Conservation (phyloP, 2,113 vertebrate species). For the Sakesphorus luctuosus region DNA sequence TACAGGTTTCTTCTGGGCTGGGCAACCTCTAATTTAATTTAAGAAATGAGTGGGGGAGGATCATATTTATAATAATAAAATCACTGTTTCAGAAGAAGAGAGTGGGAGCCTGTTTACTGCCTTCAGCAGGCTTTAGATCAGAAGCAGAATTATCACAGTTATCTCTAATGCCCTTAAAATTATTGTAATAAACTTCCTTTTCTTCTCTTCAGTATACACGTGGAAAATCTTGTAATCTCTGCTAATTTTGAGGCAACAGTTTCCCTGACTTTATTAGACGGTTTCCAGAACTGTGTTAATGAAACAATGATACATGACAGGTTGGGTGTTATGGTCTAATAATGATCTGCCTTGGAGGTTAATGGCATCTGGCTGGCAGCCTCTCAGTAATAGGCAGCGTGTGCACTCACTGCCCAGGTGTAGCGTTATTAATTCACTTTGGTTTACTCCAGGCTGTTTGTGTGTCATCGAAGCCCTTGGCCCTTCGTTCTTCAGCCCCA, state of each 20-base stretch:
- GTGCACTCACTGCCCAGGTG: constrained; percentile 36
- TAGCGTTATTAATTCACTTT: background rate
- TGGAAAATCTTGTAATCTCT: constrained; percentile 58
- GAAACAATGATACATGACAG: constrained; percentile 65
- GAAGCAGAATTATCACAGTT: constrained; percentile 58
- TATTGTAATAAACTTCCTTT: constrained; percentile 60
- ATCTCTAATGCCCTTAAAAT: constrained; percentile 59
- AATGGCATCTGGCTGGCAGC: constrained; percentile 42
- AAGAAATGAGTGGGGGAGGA: constrained; percentile 51
- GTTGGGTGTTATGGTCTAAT: constrained; percentile 56
- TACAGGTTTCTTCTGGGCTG: constrained; percentile 55
- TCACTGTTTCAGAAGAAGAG: constrained; percentile 62
- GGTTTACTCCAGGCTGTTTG: background rate
- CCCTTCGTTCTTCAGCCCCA: background rate
- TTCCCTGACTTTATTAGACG: constrained; percentile 57
- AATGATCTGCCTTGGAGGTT: constrained; percentile 55
- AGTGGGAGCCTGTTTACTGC: constrained; percentile 40
- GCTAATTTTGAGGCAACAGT: constrained; percentile 61
- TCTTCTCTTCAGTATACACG: constrained; percentile 20
- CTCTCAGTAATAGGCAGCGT: background rate
- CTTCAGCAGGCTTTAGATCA: constrained; percentile 55
- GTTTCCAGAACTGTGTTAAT: constrained; percentile 67
- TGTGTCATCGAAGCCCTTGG: background rate
- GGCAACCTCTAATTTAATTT: constrained; percentile 65
- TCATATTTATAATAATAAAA: constrained; percentile 73